phyloP scores from a whole-genome alignment of 2,113 vertebrate species.

The Ursus arctos region DNA sequence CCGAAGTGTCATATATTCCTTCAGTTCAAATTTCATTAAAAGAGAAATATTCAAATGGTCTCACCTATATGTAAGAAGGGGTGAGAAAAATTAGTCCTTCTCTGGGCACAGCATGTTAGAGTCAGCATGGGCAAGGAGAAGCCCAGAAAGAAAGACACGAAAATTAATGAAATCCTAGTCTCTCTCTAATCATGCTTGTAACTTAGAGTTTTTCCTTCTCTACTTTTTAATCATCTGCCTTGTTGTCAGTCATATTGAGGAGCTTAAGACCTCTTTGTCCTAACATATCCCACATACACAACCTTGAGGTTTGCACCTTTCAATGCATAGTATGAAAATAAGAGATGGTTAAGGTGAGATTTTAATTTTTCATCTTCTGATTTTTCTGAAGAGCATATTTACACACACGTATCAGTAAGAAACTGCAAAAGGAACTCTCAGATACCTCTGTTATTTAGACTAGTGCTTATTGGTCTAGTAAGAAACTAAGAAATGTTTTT shows the following conservation, averaged over 20 bases:
- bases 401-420: neutral
- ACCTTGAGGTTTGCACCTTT: neutral
- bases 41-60: neutral
- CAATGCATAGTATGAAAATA: neutral
- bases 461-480: neutral
- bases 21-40: neutral
- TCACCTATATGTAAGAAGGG: neutral
- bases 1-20: neutral
- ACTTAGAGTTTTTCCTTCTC: neutral
- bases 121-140: neutral
- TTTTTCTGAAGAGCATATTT: neutral
- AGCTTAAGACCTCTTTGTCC: neutral
- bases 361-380: slow-evolving; percentile 32
- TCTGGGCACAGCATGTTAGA: neutral
- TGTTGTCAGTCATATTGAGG: neutral
- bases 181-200: neutral
- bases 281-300: neutral
- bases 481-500: neutral
- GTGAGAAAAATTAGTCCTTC: neutral
- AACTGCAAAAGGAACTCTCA: neutral
- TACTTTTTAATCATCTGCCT: neutral
- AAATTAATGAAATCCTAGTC: neutral
- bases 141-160: neutral
- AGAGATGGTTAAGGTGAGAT: neutral
- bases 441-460: neutral